Base-by-base conservation (phyloP, 2,113 vertebrate species). In the Odocoileus hemionus region DNA sequence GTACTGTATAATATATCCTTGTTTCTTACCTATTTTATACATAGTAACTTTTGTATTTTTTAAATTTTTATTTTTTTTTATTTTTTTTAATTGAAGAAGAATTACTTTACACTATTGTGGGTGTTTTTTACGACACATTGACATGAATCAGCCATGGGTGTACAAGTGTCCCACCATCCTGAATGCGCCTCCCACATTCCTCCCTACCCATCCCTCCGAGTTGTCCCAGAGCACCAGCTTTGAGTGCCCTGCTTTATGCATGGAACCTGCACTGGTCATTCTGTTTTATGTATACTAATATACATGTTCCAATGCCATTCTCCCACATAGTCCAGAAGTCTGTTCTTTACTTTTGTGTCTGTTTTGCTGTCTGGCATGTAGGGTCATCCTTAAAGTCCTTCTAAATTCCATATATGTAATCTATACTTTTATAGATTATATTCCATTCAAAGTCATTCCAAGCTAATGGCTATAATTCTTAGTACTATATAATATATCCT, bases 101-200 rank as follows among this genome's bases (percentile, higher is more conserved):
- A 70, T 70, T 36, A 11, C 17, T 70, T 70, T 70, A 70, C 64
- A 70, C 0, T 70, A 11, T 70, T 11, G 0, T 70, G n/a, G 17
- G 64, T 11, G n/a, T 0, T 11, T 67, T 36, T 70, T 70, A 17
- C 64, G 4, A 70, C 64, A 70, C 64, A 70, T 36, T 4, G 1
- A 70, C n/a, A 11, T 21, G 64, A 70, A 70, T 70, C 64, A 21
- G 9, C n/a, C n/a, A 70, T 70, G n/a, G 64, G 10, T 36, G 64
- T 70, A 21, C 64, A 11, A 36, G 4, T 21, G n/a, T 36, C 17
- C n/a, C 64, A 36, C 17, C n/a, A 70, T 70, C 64, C n/a, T 0
- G 2, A 70, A 5, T 1, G n/a, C n/a, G 9, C 4, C n/a, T 10
- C 57, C 17, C 17, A 70, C 64, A 2, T 21, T 4, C n/a, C 17